A percentile compares a stretch with the other conserved stretches of the same genome.
Conservation (phyloP, 2,113 vertebrate species). For the Lates calcarifer region DNA sequence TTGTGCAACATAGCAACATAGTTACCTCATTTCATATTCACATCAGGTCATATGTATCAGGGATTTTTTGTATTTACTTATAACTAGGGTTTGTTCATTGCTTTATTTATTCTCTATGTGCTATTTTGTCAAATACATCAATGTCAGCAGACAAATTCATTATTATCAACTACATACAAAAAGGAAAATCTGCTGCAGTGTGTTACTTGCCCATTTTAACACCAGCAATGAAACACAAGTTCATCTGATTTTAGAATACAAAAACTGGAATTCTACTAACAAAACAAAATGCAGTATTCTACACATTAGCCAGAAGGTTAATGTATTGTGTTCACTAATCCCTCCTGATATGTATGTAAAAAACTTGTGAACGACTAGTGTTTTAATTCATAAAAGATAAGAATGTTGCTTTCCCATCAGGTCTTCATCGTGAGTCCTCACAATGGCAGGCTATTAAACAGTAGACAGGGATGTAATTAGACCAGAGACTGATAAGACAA, state of each 20-base stretch:
- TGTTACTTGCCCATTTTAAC: neutral
- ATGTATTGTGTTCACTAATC: neutral
- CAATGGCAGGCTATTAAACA: constrained; percentile 71
- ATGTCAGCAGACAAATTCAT: neutral
- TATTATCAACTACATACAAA: neutral
- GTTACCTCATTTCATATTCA: neutral
- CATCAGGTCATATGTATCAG: neutral
- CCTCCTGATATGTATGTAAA: neutral
- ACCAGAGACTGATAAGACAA: constrained; percentile 71
- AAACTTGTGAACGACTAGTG: neutral
- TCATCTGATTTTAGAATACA: neutral
- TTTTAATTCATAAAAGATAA: constrained; percentile 55
- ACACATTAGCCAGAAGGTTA: neutral
- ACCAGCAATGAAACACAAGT: neutral
- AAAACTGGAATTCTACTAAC: neutral
- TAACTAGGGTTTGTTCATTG: too few species aligned
- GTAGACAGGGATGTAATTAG: constrained; percentile 66
- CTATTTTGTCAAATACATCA: neutral
- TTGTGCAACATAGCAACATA: neutral
- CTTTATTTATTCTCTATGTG: neutral
- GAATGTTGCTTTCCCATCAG: constrained; percentile 46
- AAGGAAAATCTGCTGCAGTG: neutral
- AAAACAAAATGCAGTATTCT: neutral
- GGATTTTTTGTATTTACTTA: neutral
- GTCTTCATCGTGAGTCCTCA: constrained; percentile 31